phyloP scores from a whole-genome alignment of 23 tunicate species.

The Oikopleura vanhoeffeni region DNA sequence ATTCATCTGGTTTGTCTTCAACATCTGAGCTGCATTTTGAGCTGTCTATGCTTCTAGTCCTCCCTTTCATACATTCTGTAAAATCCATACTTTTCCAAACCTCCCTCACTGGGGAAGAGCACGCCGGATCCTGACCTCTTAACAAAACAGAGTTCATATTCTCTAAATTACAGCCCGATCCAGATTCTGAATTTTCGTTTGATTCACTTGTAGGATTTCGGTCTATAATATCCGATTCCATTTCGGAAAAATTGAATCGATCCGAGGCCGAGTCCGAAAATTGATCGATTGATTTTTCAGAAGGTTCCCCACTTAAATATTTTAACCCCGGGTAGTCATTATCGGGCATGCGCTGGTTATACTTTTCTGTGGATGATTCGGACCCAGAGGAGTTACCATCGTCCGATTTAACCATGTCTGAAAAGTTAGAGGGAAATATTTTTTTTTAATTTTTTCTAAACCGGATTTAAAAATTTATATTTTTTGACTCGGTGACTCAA shows the following conservation, averaged over 20 bases:
- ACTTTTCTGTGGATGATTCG: not conserved
- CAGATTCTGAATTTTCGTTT: not conserved
- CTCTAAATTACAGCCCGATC: not conserved
- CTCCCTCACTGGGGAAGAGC: not conserved
- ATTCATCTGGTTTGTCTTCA: not conserved
- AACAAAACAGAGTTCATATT: not conserved
- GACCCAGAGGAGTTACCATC: constrained; percentile 6
- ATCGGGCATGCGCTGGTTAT: constrained; percentile 5
- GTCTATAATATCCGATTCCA: not conserved
- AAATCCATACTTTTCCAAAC: not conserved
- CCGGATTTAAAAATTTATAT: no score
- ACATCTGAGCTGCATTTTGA: not conserved
- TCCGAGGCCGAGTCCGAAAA: not conserved
- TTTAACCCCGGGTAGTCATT: not conserved
- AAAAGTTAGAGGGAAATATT: no score
- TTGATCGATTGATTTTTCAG: not conserved
- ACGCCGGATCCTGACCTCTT: no score
- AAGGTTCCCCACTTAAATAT: not conserved
- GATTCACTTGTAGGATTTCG: no score
- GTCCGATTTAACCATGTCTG: not conserved
- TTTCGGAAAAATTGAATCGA: not conserved
- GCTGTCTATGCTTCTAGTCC: not conserved
- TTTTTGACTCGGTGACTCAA: no score
- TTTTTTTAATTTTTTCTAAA: no score
- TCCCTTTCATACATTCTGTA: not conserved